Conservation (phyloP, 2,888 invertebrate genomes). For the Plebejus melissa region DNA sequence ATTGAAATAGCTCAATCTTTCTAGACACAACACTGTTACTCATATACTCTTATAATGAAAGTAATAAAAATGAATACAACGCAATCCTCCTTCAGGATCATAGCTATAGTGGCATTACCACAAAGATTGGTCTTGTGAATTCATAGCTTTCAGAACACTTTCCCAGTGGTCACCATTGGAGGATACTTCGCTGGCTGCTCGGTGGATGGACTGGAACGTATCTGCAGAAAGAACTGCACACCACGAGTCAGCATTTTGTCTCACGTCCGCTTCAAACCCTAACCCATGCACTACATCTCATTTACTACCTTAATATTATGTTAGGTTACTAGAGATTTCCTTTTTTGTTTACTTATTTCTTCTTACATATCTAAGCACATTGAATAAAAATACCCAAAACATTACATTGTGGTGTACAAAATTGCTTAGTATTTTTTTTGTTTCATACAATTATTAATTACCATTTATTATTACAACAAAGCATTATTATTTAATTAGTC, state of each 20-base stretch:
- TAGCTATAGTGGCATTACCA: slow-evolving; percentile 74
- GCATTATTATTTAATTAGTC: too few relatives aligned
- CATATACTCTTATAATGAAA: slow-evolving; percentile 39
- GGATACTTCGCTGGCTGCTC: slow-evolving; percentile 80
- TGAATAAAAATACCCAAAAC: neutral
- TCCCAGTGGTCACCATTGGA: slow-evolving; percentile 83
- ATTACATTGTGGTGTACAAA: neutral
- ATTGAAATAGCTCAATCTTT: slow-evolving; percentile 6
- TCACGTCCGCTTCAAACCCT: slow-evolving; percentile 15
- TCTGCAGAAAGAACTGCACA: slow-evolving; percentile 79
- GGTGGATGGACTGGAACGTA: slow-evolving; percentile 67
- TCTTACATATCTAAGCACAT: neutral
- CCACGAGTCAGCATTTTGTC: slow-evolving; percentile 70
- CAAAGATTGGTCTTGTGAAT: slow-evolving; percentile 75
- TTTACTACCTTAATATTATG: neutral
- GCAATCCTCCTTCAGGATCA: slow-evolving; percentile 58
- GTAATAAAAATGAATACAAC: slow-evolving; percentile 69
- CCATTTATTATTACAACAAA: too few relatives aligned
- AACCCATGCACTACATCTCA: slow-evolving; percentile 26
- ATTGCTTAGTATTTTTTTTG: neutral
- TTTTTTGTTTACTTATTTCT: neutral
- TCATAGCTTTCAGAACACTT: slow-evolving; percentile 80
- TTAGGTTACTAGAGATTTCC: neutral
- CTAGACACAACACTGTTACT: slow-evolving; percentile 39
- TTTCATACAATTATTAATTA: neutral